A percentile compares a stretch with the other conserved stretches of the same genome.
Conservation (phyloP, 2,888 invertebrate genomes). For the Drosophila sordidula region DNA sequence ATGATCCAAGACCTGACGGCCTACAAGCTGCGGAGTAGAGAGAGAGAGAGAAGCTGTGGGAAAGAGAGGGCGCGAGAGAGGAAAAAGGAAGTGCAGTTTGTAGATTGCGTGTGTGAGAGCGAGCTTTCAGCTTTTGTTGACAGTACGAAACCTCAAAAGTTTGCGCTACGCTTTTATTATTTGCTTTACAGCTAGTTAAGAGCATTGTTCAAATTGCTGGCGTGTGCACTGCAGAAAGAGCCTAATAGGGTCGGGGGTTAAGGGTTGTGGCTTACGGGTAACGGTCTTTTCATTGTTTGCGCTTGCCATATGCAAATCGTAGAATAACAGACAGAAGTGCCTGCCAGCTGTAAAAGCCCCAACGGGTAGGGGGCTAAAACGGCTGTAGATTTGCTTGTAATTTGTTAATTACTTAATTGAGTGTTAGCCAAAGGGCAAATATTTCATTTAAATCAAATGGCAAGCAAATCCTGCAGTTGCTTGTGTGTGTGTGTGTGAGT, state of each 20-base stretch:
- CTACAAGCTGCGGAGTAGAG: slow-evolving; percentile 18
- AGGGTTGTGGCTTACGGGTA: neutral
- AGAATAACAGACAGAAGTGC: slow-evolving; percentile 11
- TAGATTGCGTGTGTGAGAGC: slow-evolving; percentile 25
- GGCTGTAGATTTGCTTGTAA: slow-evolving; percentile 39
- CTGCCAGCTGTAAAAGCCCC: neutral
- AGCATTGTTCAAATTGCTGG: slow-evolving; percentile 69
- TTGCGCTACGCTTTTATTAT: slow-evolving; percentile 73
- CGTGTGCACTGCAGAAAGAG: slow-evolving; percentile 30
- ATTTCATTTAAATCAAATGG: slow-evolving; percentile 26
- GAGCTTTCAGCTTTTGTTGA: slow-evolving; percentile 71
- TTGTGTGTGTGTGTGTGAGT: neutral
- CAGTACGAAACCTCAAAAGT: slow-evolving; percentile 76
- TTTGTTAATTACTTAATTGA: slow-evolving; percentile 77
- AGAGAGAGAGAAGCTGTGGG: no score
- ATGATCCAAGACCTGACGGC: slow-evolving; percentile 61
- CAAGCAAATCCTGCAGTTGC: neutral
- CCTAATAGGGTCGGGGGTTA: slow-evolving; percentile 1
- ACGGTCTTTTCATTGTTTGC: slow-evolving; percentile 38
- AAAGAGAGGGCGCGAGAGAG: neutral
- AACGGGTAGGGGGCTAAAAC: slow-evolving; percentile 5
- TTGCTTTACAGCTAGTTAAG: slow-evolving; percentile 79
- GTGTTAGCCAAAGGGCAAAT: slow-evolving; percentile 61
- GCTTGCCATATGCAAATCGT: slow-evolving; percentile 63
- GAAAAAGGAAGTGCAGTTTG: slow-evolving; percentile 7